Percentiles rank a stretch among this genome's conserved stretches.
Conservation (phyloP, 1,140 invertebrate genomes). For the Telenomus remus region DNA sequence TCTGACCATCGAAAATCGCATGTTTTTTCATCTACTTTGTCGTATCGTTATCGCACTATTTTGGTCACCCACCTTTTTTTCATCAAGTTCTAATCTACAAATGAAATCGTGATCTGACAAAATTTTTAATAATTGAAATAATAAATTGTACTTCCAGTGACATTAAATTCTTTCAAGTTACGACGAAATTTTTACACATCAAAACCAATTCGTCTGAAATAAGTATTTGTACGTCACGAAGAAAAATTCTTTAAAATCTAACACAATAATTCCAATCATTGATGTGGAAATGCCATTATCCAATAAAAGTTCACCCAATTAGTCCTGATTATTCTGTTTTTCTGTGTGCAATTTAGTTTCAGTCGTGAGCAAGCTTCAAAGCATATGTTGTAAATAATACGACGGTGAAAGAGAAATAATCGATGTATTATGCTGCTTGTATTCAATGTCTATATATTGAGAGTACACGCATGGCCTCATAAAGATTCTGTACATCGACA, state of each 20-base stretch:
- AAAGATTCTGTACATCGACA: constrained; percentile 72
- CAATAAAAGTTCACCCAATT: no score
- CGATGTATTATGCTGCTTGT: constrained; percentile 51
- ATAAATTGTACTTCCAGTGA: no score
- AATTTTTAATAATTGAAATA: no score
- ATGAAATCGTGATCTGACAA: no score
- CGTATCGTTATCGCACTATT: constrained; percentile 23
- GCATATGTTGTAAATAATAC: constrained; percentile 36
- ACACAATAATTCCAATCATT: no score
- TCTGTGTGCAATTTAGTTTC: constrained; percentile 2
- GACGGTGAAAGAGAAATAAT: constrained; percentile 48
- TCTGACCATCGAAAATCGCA: constrained; percentile 43
- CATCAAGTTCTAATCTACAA: background rate
- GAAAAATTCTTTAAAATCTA: no score
- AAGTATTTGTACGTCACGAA: no score
- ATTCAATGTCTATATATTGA: constrained; percentile 58
- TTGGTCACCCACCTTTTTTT: constrained; percentile 6
- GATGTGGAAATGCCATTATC: no score
- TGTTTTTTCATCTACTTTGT: constrained; percentile 45
- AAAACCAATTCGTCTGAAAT: no score
- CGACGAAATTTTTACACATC: no score
- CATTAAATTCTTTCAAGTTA: no score
- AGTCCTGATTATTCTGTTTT: constrained; percentile 18
- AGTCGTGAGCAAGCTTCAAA: constrained; percentile 11
- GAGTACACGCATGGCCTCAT: constrained; percentile 63